Conservation (phyloP, 1,140 invertebrate genomes). For the Nasonia longicornis region DNA sequence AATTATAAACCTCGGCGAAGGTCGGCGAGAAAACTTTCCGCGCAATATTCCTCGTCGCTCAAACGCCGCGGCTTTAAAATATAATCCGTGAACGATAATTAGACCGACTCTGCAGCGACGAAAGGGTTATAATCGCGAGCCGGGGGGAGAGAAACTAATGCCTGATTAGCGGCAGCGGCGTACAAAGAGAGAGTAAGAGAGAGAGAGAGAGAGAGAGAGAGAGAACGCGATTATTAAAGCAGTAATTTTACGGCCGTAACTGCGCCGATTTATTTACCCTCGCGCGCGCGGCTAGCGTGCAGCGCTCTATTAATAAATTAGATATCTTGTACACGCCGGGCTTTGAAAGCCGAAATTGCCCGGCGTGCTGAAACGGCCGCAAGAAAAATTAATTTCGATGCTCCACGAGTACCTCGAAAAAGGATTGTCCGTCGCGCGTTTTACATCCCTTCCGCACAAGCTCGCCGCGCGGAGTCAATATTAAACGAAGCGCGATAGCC, state of each 20-base stretch:
- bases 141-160: neutral
- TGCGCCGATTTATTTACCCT: neutral
- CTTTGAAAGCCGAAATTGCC: neutral
- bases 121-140: neutral
- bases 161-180: neutral
- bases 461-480: constrained; percentile 5
- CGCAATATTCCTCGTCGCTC: too few species aligned
- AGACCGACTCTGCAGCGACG: neutral
- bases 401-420: neutral
- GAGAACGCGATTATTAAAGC: neutral
- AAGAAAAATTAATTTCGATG: neutral
- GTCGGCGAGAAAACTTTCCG: too few species aligned
- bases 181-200: too few species aligned
- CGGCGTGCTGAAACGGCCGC: too few species aligned
- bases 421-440: neutral
- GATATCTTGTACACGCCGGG: neutral
- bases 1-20: too few species aligned
- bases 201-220: too few species aligned
- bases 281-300: neutral
- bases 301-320: neutral
- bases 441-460: constrained; percentile 1
- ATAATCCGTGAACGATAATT: neutral
- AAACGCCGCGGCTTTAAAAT: neutral
- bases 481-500: neutral
- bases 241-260: neutral